Conservation (phyloP, 2,797 vertebrate species). For the Rhynchotus rufescens region DNA sequence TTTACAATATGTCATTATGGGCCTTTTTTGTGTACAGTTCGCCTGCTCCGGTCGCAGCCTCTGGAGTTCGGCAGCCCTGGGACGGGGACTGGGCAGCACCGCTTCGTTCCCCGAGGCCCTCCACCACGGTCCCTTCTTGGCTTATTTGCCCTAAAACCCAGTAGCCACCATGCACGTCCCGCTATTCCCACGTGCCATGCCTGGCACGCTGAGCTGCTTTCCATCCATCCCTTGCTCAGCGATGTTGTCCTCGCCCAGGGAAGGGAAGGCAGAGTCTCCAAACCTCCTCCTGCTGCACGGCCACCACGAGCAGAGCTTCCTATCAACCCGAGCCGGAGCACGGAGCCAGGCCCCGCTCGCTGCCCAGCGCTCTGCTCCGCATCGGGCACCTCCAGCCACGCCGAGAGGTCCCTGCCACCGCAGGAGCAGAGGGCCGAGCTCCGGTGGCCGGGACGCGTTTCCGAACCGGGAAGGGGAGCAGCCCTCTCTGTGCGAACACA, state of each 20-base stretch:
- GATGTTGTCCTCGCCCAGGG: not conserved
- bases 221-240: not conserved
- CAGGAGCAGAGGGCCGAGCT: not conserved
- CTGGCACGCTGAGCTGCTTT: rapidly evolving
- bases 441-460: rapidly evolving
- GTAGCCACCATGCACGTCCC: not conserved
- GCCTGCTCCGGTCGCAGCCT: not conserved
- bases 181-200: not conserved
- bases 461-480: not conserved
- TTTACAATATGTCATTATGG: constrained; percentile 49
- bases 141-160: not conserved
- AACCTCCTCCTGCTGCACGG: not conserved
- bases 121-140: not conserved
- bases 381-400: not conserved
- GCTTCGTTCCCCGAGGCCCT: not conserved
- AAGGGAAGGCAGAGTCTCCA: not conserved
- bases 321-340: not conserved
- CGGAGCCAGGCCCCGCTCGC: rapidly evolving
- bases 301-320: rapidly evolving
- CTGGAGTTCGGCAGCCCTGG: not conserved
- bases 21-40: not conserved
- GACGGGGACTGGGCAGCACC: not conserved
- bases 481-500: not conserved
- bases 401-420: not conserved
- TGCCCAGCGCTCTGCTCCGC: not conserved